Evolutionary conservation across 2,888 invertebrate genomes (phyloP), one percentile per base, ranked within the genome.

Genomic region (Idaea straminata): DNA sequence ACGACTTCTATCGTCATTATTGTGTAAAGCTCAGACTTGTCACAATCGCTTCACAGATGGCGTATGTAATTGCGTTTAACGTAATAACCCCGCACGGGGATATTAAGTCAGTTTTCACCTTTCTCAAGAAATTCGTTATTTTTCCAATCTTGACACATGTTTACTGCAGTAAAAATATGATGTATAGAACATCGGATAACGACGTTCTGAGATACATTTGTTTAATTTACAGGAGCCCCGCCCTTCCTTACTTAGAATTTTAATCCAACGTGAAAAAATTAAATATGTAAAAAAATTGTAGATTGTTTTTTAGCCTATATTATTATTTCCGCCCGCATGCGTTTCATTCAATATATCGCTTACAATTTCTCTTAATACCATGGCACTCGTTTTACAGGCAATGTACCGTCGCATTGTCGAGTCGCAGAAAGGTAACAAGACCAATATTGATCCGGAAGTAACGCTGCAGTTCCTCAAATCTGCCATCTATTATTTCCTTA

Each of bases 381-480:
- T 59, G 34, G 25, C 25, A 25, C 25, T 16, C 10, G 16, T 59
- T 15, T 59, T 59, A 5, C 93, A 97, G 97, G 97, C 96, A 79
- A 97, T 97, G 96, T 97, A 97, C 87, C 95, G 96, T 80, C 96
- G 96, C 83, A 94, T 97, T 81, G 94, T 96, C 86, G 96, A 96
- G 86, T 95, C 96, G 72, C 96, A 96, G 87, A 95, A 94, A 83
- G 93, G 92, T 73, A 95, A 91, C 83, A 95, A 95, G 85, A 94
- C 94, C 74, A 94, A 94, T 75, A 95, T 97, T 66, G 98, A 98
- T 90, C 97, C 98, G n/a, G 97, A 97, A 89, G 96, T 98, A 73
- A 98, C 97, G 25, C 92, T 98, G 80, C 97, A 97, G 87, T 98
- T 98, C 91, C 94, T 98, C 71, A 98, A 98, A 89, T 98, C 98